Conservation (phyloP, 2,888 invertebrate species). For the Brassicogethes aeneus region DNA sequence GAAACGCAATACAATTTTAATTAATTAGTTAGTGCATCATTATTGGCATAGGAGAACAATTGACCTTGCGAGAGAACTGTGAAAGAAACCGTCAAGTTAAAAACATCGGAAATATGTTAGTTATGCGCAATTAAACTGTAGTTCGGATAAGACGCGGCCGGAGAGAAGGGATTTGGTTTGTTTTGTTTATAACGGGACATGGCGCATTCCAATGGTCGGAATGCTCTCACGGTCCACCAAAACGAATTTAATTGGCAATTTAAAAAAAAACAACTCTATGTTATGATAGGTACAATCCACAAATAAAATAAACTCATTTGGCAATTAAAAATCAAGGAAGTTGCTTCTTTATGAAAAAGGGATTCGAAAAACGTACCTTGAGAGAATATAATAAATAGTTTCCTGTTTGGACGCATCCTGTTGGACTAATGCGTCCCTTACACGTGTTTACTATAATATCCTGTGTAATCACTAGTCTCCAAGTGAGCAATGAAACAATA, state of each 20-base stretch:
- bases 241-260: conserved; percentile 15
- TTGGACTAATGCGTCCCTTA: conserved; percentile 28
- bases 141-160: conserved; percentile 7
- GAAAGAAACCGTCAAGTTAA: neutral
- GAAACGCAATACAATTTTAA: too few relatives aligned
- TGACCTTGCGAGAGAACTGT: neutral
- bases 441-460: conserved; percentile 29
- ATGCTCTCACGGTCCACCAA: conserved; percentile 21
- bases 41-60: too few relatives aligned
- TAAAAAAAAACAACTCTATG: too few relatives aligned
- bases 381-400: conserved; percentile 29
- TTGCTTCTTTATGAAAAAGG: too few relatives aligned
- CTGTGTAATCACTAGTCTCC: conserved; percentile 14
- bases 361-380: conserved; percentile 19
- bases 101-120: conserved; percentile 21
- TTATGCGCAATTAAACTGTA: conserved; percentile 28
- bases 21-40: too few relatives aligned
- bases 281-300: too few relatives aligned
- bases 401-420: conserved; percentile 32
- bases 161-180: conserved; percentile 16
- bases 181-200: conserved; percentile 34
- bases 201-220: conserved; percentile 30
- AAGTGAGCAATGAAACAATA: too few relatives aligned
- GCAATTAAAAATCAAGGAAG: too few relatives aligned
- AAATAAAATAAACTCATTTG: too few relatives aligned